Base-by-base conservation (phyloP, 2,888 invertebrate species). In the Phengaris alcon region DNA sequence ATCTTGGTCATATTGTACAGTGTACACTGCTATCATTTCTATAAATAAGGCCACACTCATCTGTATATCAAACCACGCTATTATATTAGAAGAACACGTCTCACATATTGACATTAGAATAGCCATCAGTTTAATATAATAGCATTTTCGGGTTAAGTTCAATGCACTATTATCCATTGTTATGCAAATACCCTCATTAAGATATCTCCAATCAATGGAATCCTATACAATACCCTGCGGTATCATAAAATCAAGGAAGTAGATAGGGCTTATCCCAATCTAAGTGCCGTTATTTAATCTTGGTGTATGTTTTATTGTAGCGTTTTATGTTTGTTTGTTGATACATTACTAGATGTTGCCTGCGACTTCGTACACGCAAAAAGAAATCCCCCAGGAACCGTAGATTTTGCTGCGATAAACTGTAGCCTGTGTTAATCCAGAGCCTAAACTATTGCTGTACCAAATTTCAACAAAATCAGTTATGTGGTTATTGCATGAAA, bases 181-280 rank as follows among this genome's bases (percentile, higher is more conserved):
- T 54, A 72, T 72, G 72, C 54, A 72, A 70, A 70, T 70, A 22
- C 13, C 52, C 52, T 54, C 72, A 72, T 72, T 72, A 72, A 52
- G 35, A 48, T 72, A 72, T 54, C 72, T 72, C 72, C 35, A 48
- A 70, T 70, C 52, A 52, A 52, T 15, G 52, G 70, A 77, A 69
- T 76, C 72, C 76, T 79, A 75, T 74, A 81, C 82, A 81, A 80
- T 81, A 74, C 69, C 64, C 70, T 54, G 76, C 74, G 75, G 79
- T 79, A 82, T 79, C 81, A 79, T 80, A 82, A 83, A 81, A 82
- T 82, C 81, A 79, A 80, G 78, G 79, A 79, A 79, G 78, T 77
- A 74, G 75, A 74, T 69, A 70, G 68, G 46, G 54, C 52, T 70
- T 72, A 72, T 72, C 72, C 70, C 22, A 70, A 70, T 52, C 70